Evolutionary conservation across 2,888 invertebrate genomes (phyloP), one percentile per base, ranked within the genome.

Genomic region (Carcina quercana): DNA sequence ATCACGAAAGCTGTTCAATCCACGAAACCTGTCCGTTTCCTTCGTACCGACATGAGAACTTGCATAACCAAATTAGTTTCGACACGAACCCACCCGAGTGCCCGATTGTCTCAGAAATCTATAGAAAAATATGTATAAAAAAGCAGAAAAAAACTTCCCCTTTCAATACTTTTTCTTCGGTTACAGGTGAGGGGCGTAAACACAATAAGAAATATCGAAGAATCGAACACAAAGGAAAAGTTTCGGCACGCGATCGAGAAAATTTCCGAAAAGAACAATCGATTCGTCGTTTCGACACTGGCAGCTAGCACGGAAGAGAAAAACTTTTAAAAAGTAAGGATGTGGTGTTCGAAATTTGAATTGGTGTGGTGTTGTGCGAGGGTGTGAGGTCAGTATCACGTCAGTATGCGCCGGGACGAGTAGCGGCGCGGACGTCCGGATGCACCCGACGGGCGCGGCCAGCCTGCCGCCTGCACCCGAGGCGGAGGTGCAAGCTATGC

Each of bases 401-500:
- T 64, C 65, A 64, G 60, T 67, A 72, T 72, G 76, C 65, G 69
- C 60, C 66, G 57, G 55, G 63, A 56, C 55, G 73, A 60, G 65
- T 67, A 49, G 63, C 66, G 51, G 51, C 43, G 61, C 60, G 68
- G 72, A 53, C 54, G 62, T 59, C 79, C 90, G 89, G 86, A 91
- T 91, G 91, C 91, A 91, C 90, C 90, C 91, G 72, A 89, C 91
- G 84, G 86, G 83, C 74, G 86, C 89, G 70, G 86, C 88, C 79
- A 86, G 85, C 75, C 88, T 91, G 87, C 89, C 91, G 87, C 89
- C 89, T 88, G 89, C 90, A 86, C 89, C 88, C 68, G 91, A 92
- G 87, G 93, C 94, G 90, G 94, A 95, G 89, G 90, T 94, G 86
- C 93, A 93, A 89, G 91, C 94, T 85, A 93, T 94, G 91, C 94